Percentiles rank a stretch among this genome's conserved stretches.
These are phyloP conservation scores for Melipona quadrifasciata DNA, from an alignment of 1,140 invertebrate species.

Conservation along the genomic window DNA sequence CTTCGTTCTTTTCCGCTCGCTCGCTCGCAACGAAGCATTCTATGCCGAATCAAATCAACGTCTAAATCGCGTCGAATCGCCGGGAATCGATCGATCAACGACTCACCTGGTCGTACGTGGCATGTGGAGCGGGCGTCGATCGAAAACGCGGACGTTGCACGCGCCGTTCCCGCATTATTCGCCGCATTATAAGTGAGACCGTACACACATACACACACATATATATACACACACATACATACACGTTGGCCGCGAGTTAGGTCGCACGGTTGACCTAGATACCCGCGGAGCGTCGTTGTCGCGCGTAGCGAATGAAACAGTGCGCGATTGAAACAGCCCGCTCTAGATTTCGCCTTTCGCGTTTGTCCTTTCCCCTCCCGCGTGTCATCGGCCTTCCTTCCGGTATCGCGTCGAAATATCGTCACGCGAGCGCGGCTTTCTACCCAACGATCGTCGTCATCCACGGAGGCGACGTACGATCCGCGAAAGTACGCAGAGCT, in stretches of 20 bases:
- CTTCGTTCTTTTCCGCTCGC: too few relatives aligned
- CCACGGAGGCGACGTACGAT: background rate
- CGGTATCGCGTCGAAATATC: background rate
- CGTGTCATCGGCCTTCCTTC: background rate
- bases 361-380: background rate
- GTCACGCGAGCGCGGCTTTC: background rate
- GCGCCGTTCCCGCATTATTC: background rate
- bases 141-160: background rate
- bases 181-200: background rate
- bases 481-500: background rate
- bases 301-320: background rate
- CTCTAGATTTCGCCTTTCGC: background rate
- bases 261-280: constrained; percentile 5
- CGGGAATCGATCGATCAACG: background rate
- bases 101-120: background rate
- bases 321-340: background rate
- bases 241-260: background rate
- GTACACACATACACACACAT: background rate
- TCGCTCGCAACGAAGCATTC: background rate
- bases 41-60: background rate
- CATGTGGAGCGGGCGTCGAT: background rate
- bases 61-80: background rate
- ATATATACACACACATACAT: too few relatives aligned
- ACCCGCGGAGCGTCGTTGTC: background rate
- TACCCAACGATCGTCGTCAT: background rate